Conservation (phyloP, 2,113 vertebrate genomes). For the Centropus bengalensis region DNA sequence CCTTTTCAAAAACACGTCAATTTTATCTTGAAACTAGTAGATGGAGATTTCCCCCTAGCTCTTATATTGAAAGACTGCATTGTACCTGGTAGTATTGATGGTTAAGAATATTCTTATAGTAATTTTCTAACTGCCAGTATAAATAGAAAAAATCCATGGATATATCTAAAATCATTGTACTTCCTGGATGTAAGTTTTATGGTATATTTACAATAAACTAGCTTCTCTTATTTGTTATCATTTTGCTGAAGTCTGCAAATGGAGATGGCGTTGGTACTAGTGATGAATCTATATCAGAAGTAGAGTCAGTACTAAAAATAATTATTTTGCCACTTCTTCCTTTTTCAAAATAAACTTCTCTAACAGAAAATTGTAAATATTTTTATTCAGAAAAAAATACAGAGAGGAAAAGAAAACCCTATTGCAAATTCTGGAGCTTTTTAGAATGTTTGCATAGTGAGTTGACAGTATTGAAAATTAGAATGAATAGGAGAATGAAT, state of each 20-base stretch:
- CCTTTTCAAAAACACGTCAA: background rate
- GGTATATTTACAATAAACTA: background rate
- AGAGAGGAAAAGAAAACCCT: background rate
- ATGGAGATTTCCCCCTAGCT: background rate
- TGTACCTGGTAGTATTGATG: background rate
- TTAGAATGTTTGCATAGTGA: background rate
- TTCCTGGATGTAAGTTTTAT: background rate
- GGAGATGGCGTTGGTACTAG: background rate
- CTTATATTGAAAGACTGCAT: background rate
- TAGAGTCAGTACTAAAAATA: background rate
- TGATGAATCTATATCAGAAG: slow-evolving; percentile 8
- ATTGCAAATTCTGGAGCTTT: background rate
- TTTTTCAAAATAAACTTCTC: background rate
- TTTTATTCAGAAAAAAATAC: background rate
- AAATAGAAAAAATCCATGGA: background rate
- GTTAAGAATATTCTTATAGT: background rate
- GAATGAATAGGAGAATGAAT: background rate
- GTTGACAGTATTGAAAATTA: background rate
- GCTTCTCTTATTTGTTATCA: background rate
- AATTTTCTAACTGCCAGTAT: background rate
- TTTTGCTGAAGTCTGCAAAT: background rate
- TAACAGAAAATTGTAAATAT: background rate
- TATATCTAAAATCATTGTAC: background rate
- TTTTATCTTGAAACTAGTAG: background rate
- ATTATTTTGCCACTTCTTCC: background rate